Evolutionary conservation across 2,113 vertebrate genomes (phyloP).

Genomic region (Odocoileus virginianus): DNA sequence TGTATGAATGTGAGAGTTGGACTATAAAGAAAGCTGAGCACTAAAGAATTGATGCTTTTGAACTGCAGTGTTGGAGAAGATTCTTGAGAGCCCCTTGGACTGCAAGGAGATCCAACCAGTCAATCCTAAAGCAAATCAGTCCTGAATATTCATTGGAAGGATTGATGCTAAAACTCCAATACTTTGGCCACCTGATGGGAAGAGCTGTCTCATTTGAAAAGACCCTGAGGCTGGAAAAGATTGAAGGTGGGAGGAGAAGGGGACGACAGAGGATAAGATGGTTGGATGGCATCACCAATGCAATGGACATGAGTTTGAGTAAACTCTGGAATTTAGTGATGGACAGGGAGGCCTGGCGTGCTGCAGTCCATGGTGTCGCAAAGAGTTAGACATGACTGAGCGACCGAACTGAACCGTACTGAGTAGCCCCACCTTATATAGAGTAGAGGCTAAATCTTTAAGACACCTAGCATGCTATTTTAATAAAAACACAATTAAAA

Average conservation of each 20-base stretch:
- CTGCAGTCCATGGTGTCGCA: background rate
- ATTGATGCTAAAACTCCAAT: background rate
- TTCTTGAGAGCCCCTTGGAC: background rate
- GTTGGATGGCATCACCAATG: background rate
- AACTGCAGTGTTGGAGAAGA: background rate
- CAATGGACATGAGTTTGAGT: background rate
- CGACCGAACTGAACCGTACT: background rate
- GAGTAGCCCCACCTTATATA: background rate
- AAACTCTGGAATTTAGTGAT: background rate
- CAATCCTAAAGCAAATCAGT: background rate
- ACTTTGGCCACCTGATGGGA: background rate
- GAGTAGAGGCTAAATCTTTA: background rate
- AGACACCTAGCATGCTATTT: background rate
- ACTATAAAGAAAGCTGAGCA: background rate
- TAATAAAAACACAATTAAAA: background rate
- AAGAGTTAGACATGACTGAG: background rate
- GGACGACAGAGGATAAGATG: background rate
- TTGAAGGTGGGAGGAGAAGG: background rate
- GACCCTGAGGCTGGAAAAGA: background rate
- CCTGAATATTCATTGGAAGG: background rate
- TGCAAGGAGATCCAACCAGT: background rate
- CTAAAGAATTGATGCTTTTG: background rate
- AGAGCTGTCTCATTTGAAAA: background rate
- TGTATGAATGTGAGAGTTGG: background rate
- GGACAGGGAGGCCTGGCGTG: background rate